Conservation (phyloP, 2,797 vertebrate species). For the Tenualosa thibaudeaui region DNA sequence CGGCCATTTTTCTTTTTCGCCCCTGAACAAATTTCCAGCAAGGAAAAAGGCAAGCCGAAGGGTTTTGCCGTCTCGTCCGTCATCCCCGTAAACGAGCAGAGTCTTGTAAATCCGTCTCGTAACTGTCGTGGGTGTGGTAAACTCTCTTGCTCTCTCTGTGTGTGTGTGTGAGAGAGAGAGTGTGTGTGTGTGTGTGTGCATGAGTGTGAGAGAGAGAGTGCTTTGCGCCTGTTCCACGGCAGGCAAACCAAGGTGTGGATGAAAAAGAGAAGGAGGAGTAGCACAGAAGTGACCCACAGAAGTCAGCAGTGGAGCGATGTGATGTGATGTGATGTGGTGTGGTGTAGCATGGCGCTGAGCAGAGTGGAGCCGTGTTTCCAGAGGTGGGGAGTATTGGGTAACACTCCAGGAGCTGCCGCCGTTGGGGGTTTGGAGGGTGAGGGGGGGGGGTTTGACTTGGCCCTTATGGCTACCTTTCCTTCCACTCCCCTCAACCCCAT, state of each 20-base stretch:
- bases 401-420: background rate
- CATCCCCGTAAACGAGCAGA: background rate
- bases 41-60: background rate
- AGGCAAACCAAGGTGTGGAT: background rate
- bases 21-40: conserved; percentile 1
- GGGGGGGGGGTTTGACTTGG: background rate
- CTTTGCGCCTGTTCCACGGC: background rate
- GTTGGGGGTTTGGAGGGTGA: background rate
- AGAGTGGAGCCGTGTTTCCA: background rate
- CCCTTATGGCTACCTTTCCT: background rate
- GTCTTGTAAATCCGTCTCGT: conserved; percentile 18
- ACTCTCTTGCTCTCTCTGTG: background rate
- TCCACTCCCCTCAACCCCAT: background rate
- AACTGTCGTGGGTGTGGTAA: background rate
- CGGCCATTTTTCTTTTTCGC: background rate
- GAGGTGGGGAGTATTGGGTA: background rate
- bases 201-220: background rate
- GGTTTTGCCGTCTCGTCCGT: background rate
- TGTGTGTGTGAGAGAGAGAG: too few species aligned
- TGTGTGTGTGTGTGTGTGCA: too few species aligned
- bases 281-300: background rate
- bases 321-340: background rate
- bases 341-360: too few species aligned
- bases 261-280: background rate
- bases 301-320: background rate